Evolutionary conservation across 53 echinoderm and acorn worm species (phyloP), one percentile per base, ranked within the genome.

Genomic region (Echinometra lucunter): DNA sequence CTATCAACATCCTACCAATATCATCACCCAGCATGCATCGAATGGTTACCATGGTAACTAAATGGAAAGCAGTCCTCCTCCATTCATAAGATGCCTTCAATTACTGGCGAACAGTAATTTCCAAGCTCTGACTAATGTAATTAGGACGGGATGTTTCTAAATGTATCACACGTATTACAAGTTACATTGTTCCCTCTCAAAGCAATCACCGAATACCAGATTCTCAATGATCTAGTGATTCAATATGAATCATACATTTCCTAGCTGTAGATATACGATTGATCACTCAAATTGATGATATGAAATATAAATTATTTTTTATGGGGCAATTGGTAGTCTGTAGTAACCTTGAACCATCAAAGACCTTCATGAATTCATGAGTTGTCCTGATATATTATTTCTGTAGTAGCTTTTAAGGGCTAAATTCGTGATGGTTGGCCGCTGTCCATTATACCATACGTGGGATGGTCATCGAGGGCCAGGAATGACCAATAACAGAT

Each of bases 161-260:
- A 83, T 27, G 27, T 11, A 85, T 47, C 28, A 15, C 30, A n/a
- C 47, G 27, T 49, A 12, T 85, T 85, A 28, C 30, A 49, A 21
- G 3, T 30, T 2, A 74, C 30, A 27, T 27, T 53, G 0, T 3
- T 81, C 25, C 8, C 27, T 4, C n/a, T 47, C 47, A 47, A 6
- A 40, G 19, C n/a, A 45, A 49, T 85, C n/a, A 85, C n/a, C 49
- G 12, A 85, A 47, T 78, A 49, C 47, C 47, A 27, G 53, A 85
- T 47, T n/a, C 45, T 28, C 49, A 49, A 49, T 49, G 45, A 85
- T 85, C 6, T 45, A 10, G 28, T 85, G 85, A 85, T 49, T 85
- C 85, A 85, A 47, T 47, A 85, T 85, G 85, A 53, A 28, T 85
- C 85, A 85, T 10, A 28, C 49, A 85, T 85, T 49, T n/a, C 53